Percentiles rank a stretch among this genome's conserved stretches.
Conservation (phyloP, 2,797 vertebrate species). For the Distichodus sexfasciatus region DNA sequence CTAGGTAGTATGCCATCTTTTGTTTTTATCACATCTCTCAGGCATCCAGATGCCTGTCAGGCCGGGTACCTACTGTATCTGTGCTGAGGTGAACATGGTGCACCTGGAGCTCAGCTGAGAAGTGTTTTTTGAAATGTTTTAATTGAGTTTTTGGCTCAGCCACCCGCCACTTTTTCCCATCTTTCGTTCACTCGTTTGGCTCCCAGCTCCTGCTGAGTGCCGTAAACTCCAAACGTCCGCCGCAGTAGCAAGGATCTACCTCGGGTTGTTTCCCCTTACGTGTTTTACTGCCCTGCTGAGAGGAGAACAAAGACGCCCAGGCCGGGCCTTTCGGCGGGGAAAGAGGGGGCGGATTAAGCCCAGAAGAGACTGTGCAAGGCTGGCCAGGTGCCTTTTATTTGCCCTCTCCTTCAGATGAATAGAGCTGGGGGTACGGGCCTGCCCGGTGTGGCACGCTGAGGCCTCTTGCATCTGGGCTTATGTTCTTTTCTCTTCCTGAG, state of each 20-base stretch:
- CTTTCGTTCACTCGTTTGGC: conserved; percentile 23
- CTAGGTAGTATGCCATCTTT: neutral
- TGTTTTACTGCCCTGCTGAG: conserved; percentile 45
- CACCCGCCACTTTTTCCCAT: neutral
- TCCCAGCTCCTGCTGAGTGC: conserved; percentile 33
- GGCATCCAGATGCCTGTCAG: conserved; percentile 9
- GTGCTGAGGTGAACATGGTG: conserved; percentile 25
- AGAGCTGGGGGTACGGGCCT: neutral
- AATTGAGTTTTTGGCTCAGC: conserved; percentile 55
- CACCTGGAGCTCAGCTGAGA: conserved; percentile 58
- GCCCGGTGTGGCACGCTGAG: neutral
- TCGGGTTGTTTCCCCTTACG: conserved; percentile 23
- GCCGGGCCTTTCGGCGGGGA: conserved; percentile 21
- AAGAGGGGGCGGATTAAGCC: conserved; percentile 31
- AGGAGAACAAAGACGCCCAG: conserved; percentile 49
- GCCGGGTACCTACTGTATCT: neutral
- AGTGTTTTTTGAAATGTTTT: conserved; percentile 65
- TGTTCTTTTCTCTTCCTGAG: conserved; percentile 36
- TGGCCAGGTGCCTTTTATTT: conserved; percentile 50
- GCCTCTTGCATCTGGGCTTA: conserved; percentile 29
- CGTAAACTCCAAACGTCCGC: conserved; percentile 44
- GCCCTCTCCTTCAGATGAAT: conserved; percentile 2
- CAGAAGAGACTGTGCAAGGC: conserved; percentile 31
- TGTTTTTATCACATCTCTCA: conserved; percentile 6
- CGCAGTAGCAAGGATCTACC: conserved; percentile 37